Percentiles rank a stretch among this genome's conserved stretches.
These are phyloP conservation scores for Oncopodura yosiiana DNA, from an alignment of 1,140 invertebrate genomes.

Conservation along the genomic window DNA sequence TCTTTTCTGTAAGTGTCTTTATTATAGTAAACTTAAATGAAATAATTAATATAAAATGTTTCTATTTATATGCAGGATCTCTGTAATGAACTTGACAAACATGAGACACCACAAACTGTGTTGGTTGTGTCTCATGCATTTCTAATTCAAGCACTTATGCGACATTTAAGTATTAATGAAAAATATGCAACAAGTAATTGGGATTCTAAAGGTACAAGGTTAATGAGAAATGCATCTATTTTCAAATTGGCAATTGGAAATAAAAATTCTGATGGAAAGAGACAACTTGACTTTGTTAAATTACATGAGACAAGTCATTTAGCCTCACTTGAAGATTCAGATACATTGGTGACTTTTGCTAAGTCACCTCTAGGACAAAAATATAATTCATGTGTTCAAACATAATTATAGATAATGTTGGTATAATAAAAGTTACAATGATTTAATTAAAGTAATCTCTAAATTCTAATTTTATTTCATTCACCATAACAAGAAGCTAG, in stretches of 20 bases:
- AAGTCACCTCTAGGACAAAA: too few relatives aligned
- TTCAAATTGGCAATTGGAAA: neutral
- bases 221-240: constrained; percentile 2
- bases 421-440: too few relatives aligned
- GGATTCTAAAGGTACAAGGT: neutral
- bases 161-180: neutral
- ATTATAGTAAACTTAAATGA: too few relatives aligned
- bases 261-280: neutral
- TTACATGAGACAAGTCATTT: neutral
- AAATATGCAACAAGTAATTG: neutral
- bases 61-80: too few relatives aligned
- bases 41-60: too few relatives aligned
- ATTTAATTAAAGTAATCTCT: too few relatives aligned
- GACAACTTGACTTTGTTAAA: neutral
- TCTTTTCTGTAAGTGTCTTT: too few relatives aligned
- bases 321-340: neutral
- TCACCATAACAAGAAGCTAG: too few relatives aligned
- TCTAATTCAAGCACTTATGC: neutral
- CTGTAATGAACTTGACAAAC: neutral
- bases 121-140: neutral
- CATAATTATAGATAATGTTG: too few relatives aligned
- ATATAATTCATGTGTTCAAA: too few relatives aligned
- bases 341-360: too few relatives aligned
- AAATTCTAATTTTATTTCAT: too few relatives aligned
- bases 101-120: neutral